Percentiles rank a stretch among this genome's conserved stretches.
phyloP scores from a whole-genome alignment of 64 coral and sea anemone genomes.

The Acropora yongei region DNA sequence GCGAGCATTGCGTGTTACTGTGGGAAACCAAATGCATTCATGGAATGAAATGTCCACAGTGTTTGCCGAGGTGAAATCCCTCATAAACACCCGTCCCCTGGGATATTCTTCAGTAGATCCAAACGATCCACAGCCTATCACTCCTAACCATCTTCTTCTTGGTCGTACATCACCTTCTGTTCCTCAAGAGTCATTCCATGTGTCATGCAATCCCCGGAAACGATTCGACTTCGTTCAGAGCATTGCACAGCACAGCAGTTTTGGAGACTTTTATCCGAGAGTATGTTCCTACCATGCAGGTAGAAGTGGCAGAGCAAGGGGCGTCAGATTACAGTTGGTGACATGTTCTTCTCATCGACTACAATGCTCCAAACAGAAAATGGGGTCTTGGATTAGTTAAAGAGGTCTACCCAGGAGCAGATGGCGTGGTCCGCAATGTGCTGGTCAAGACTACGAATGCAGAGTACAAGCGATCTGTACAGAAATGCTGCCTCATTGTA shows the following conservation, averaged over 20 bases:
- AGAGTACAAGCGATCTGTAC: not conserved
- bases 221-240: slow-evolving; percentile 10
- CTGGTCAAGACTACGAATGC: not conserved
- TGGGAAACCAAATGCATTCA: not conserved
- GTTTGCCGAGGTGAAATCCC: not conserved
- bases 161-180: not conserved
- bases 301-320: not conserved
- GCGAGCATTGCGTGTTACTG: not conserved
- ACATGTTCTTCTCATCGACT: slow-evolving; percentile 31
- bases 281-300: not conserved
- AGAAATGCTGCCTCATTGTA: slow-evolving; percentile 2
- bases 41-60: slow-evolving; percentile 13
- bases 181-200: slow-evolving; percentile 6
- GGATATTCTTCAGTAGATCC: slow-evolving; percentile 4
- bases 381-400: not conserved
- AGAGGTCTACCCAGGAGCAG: not conserved
- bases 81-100: slow-evolving; percentile 15
- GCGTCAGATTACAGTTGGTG: not conserved
- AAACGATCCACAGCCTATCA: slow-evolving; percentile 16
- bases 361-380: not conserved
- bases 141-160: slow-evolving; percentile 17
- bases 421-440: not conserved
- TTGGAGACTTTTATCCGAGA: slow-evolving; percentile 26
- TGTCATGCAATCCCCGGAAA: not conserved
- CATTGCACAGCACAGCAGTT: not conserved